Conservation (phyloP, 2,888 invertebrate genomes). For the Venusia cambrica region DNA sequence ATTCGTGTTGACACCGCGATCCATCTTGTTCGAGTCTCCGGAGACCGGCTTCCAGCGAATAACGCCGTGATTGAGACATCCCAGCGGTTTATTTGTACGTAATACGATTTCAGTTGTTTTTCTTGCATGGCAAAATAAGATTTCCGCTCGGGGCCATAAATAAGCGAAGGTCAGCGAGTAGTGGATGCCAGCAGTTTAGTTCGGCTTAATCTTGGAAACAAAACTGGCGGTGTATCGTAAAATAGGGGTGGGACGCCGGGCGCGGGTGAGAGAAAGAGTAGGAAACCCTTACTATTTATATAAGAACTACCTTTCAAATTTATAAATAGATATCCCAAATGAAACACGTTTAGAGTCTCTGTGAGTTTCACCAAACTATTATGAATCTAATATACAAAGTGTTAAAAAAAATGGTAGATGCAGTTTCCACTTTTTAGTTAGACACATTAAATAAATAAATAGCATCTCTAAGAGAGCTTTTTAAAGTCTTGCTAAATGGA, state of each 20-base stretch:
- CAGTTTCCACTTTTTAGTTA: too few relatives aligned
- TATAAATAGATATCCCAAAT: too few relatives aligned
- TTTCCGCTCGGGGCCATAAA: conserved; percentile 48
- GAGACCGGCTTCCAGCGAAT: conserved; percentile 73
- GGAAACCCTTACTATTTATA: too few relatives aligned
- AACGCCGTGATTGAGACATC: conserved; percentile 71
- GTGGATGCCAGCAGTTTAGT: conserved; percentile 63
- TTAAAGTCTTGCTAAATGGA: too few relatives aligned
- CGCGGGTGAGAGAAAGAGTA: conserved; percentile 32
- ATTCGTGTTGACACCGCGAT: conserved; percentile 80
- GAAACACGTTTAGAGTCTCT: too few relatives aligned
- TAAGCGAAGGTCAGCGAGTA: conserved; percentile 54
- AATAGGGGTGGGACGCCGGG: conserved; percentile 48
- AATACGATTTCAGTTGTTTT: conserved; percentile 56
- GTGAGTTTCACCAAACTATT: too few relatives aligned
- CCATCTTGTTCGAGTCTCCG: conserved; percentile 77
- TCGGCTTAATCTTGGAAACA: conserved; percentile 72
- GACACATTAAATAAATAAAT: too few relatives aligned
- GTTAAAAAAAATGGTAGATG: too few relatives aligned
- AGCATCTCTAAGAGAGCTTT: too few relatives aligned
- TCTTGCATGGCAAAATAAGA: conserved; percentile 49
- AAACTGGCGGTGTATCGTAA: conserved; percentile 63
- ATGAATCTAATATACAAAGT: too few relatives aligned
- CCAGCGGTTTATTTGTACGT: conserved; percentile 59
- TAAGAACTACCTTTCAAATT: too few relatives aligned